A percentile compares a stretch with the other conserved stretches of the same genome.
These are phyloP conservation scores for Sciurus vulgaris DNA, from an alignment of 2,797 vertebrate genomes.

Conservation along the genomic window DNA sequence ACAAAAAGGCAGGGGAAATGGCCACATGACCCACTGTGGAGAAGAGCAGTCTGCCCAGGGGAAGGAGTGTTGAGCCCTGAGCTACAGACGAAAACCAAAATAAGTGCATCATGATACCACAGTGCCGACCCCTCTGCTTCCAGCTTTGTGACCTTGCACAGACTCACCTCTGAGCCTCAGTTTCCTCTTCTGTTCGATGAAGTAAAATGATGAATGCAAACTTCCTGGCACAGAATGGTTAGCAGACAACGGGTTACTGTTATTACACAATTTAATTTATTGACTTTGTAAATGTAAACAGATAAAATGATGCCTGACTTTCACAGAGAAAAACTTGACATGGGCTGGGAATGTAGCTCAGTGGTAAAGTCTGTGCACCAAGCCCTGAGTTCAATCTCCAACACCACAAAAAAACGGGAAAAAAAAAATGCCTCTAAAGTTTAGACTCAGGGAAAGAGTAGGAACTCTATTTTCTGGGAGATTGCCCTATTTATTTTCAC, in stretches of 20 bases:
- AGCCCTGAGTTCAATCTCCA: neutral
- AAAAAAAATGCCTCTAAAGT: neutral
- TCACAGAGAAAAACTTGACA: neutral
- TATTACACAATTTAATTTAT: neutral
- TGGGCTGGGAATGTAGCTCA: neutral
- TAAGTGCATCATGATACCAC: neutral
- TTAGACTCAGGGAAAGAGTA: neutral
- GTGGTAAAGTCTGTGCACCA: neutral
- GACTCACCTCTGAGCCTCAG: neutral
- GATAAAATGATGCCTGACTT: neutral
- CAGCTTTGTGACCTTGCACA: neutral
- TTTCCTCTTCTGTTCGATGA: neutral
- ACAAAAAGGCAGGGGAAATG: neutral
- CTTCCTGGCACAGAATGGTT: neutral
- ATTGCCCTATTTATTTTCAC: neutral
- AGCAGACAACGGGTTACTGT: neutral
- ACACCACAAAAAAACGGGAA: neutral
- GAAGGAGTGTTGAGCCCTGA: neutral
- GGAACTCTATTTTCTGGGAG: neutral
- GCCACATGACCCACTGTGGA: neutral
- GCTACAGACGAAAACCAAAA: neutral
- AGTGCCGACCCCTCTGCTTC: neutral
- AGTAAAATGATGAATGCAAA: neutral
- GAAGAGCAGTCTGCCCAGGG: neutral
- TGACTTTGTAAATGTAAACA: neutral